These are phyloP conservation scores for Ceraclea dissimilis DNA, from an alignment of 2,888 invertebrate genomes.

Conservation along the genomic window DNA sequence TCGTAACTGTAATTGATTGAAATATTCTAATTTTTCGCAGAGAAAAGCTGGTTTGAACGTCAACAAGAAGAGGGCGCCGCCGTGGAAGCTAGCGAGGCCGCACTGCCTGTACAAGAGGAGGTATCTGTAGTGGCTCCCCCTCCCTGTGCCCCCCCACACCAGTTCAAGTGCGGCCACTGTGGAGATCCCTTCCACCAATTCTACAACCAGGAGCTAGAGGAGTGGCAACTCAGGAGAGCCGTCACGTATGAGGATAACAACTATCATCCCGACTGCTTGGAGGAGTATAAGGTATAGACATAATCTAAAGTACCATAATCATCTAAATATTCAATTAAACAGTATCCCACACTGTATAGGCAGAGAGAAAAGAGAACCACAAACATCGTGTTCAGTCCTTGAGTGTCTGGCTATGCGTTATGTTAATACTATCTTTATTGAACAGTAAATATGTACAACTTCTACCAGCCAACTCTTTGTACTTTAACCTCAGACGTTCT, in stretches of 20 bases:
- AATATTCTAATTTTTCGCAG: constrained; percentile 31
- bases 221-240: constrained; percentile 90
- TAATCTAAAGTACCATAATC: constrained; percentile 16
- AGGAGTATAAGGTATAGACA: constrained; percentile 78
- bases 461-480: no score
- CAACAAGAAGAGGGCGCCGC: constrained; percentile 52
- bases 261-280: constrained; percentile 86
- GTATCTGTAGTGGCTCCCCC: constrained; percentile 42
- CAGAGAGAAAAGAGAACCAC: no score
- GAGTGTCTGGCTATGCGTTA: no score
- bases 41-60: constrained; percentile 82
- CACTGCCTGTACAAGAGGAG: constrained; percentile 39
- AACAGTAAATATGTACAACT: no score
- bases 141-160: constrained; percentile 50
- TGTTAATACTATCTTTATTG: no score
- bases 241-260: constrained; percentile 64
- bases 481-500: no score
- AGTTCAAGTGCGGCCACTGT: constrained; percentile 78
- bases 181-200: constrained; percentile 90
- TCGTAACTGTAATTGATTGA: no score
- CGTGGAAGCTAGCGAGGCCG: constrained; percentile 36
- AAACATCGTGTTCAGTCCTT: no score
- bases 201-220: constrained; percentile 95
- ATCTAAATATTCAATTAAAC: no score
- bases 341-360: no score